Evolutionary conservation across 2,797 vertebrate genomes (phyloP).

Genomic region (Trachurus trachurus): DNA sequence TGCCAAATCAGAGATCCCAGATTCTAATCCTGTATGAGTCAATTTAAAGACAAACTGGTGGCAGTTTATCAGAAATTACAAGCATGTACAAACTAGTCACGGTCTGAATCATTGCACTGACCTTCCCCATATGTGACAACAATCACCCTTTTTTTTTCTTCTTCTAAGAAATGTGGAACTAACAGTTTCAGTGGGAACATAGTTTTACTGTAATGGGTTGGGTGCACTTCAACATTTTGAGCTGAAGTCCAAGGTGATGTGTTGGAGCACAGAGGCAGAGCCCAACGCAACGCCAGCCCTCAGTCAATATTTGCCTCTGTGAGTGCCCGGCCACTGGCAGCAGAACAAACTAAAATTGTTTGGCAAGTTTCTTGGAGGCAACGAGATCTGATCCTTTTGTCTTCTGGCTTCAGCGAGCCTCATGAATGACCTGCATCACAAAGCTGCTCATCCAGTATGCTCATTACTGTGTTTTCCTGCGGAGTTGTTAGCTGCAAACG

Average conservation of each 20-base stretch:
- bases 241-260: conserved; percentile 54
- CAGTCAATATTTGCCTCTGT: conserved; percentile 80
- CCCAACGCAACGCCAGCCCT: conserved; percentile 49
- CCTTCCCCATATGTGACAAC: conserved; percentile 22
- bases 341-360: conserved; percentile 60
- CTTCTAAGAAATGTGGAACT: conserved; percentile 41
- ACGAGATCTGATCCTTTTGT: too few species aligned
- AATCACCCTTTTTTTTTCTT: not conserved
- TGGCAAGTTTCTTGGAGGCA: conserved; percentile 32
- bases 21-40: conserved; percentile 49
- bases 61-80: conserved; percentile 40
- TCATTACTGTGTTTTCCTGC: too few species aligned
- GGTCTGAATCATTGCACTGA: conserved; percentile 27
- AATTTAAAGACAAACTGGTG: conserved; percentile 21
- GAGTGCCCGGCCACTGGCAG: conserved; percentile 60
- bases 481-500: too few species aligned
- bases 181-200: conserved; percentile 23
- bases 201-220: conserved; percentile 16
- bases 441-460: too few species aligned
- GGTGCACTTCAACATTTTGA: conserved; percentile 34
- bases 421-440: too few species aligned
- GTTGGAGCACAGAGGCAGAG: conserved; percentile 47
- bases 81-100: conserved; percentile 44
- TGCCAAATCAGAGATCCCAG: conserved; percentile 8
- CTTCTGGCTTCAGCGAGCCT: too few species aligned